A percentile compares a stretch with the other conserved stretches of the same genome.
phyloP scores from a whole-genome alignment of 2,888 invertebrate species.

The Melitaea athalia region DNA sequence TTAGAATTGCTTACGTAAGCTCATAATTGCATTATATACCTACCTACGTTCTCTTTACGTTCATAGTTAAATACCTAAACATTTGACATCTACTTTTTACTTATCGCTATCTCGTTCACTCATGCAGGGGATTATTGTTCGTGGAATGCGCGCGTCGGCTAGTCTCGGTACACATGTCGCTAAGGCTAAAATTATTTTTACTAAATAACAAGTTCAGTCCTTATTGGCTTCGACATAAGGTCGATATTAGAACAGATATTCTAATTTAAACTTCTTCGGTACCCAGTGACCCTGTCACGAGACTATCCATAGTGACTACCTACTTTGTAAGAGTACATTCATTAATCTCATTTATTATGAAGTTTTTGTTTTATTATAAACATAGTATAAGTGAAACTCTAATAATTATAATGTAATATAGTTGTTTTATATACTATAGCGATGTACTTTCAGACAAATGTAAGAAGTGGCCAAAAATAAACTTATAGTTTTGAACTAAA shows the following conservation, averaged over 20 bases:
- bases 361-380: conserved; percentile 36
- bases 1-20: conserved; percentile 73
- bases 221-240: conserved; percentile 48
- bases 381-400: conserved; percentile 8
- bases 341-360: conserved; percentile 69
- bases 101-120: conserved; percentile 69
- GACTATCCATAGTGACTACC: conserved; percentile 75
- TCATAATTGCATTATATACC: conserved; percentile 76
- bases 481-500: conserved; percentile 58
- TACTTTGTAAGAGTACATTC: conserved; percentile 78
- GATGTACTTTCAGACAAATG: background rate
- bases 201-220: conserved; percentile 37
- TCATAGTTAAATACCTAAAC: conserved; percentile 79
- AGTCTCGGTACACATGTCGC: conserved; percentile 67
- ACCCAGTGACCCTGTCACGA: conserved; percentile 56
- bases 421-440: conserved; percentile 2
- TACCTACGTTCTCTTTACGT: conserved; percentile 74
- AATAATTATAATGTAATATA: background rate
- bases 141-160: conserved; percentile 80
- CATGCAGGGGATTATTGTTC: conserved; percentile 73
- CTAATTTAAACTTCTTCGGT: conserved; percentile 39
- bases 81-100: conserved; percentile 80
- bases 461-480: conserved; percentile 50
- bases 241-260: conserved; percentile 49
- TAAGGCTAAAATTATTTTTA: conserved; percentile 54